Evolutionary conservation across 2,113 vertebrate genomes (phyloP).

Genomic region (Cricetomys ansorgei): DNA sequence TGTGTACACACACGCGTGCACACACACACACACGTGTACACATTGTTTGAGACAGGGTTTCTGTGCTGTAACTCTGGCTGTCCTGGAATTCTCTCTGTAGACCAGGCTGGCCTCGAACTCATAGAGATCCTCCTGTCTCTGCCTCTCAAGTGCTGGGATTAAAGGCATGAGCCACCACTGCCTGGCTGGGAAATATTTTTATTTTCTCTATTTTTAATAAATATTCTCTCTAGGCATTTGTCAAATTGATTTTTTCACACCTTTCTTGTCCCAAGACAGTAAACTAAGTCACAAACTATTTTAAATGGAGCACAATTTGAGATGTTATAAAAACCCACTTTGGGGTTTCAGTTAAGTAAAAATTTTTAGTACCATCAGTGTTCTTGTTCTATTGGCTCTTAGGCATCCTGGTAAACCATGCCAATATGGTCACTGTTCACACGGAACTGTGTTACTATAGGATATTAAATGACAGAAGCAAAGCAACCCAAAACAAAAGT

Average conservation of each 20-base stretch:
- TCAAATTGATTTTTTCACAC: background rate
- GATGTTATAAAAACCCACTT: background rate
- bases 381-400: background rate
- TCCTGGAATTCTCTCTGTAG: too few relatives aligned
- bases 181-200: background rate
- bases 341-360: constrained; percentile 31
- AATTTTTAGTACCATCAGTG: background rate
- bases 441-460: background rate
- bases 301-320: background rate
- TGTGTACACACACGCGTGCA: too few relatives aligned
- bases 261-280: background rate
- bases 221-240: background rate
- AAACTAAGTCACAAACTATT: constrained; percentile 16
- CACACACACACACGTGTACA: too few relatives aligned
- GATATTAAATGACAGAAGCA: background rate
- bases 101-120: too few relatives aligned
- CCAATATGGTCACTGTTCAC: background rate
- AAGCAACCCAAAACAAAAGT: background rate
- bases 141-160: too few relatives aligned
- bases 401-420: background rate
- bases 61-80: too few relatives aligned
- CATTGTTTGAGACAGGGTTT: too few relatives aligned
- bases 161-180: too few relatives aligned
- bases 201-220: constrained; percentile 30
- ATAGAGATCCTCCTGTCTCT: too few relatives aligned